Percentiles rank a stretch among this genome's conserved stretches.
phyloP scores from a whole-genome alignment of 1,140 invertebrate species.

The Trichonephila inaurata region DNA sequence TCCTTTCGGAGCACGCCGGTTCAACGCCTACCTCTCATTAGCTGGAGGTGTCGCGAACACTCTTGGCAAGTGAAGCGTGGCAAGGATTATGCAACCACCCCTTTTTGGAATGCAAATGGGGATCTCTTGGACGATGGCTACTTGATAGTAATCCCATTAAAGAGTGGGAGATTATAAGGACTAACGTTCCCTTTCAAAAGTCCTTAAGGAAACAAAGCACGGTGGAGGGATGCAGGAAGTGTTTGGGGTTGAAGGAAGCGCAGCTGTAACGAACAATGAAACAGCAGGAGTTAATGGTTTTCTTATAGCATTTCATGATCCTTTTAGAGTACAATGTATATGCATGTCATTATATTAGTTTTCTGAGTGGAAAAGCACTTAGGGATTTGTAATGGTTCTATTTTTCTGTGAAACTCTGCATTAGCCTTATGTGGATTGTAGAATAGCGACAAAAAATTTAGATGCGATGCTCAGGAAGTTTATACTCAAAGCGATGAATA shows the following conservation, averaged over 20 bases:
- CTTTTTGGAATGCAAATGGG: not conserved
- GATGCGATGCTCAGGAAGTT: too few relatives aligned
- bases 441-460: too few relatives aligned
- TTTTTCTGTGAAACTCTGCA: too few relatives aligned
- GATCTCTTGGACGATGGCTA: slow-evolving; percentile 1
- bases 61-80: not conserved
- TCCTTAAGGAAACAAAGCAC: slow-evolving; percentile 13
- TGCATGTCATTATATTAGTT: too few relatives aligned
- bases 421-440: too few relatives aligned
- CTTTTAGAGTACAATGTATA: not conserved
- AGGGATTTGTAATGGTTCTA: too few relatives aligned
- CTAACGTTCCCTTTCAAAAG: slow-evolving; percentile 12
- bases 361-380: too few relatives aligned
- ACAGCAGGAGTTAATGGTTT: not conserved
- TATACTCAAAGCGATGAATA: too few relatives aligned
- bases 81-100: not conserved
- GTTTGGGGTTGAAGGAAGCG: not conserved
- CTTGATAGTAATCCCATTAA: slow-evolving; percentile 33
- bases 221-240: not conserved
- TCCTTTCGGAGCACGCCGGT: not conserved
- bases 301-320: not conserved
- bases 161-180: not conserved
- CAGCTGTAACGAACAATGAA: not conserved
- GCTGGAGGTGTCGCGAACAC: not conserved
- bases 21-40: slow-evolving; percentile 48